These are phyloP conservation scores for Bradypodion ventrale DNA, from an alignment of 2,797 vertebrate genomes.

Conservation along the genomic window DNA sequence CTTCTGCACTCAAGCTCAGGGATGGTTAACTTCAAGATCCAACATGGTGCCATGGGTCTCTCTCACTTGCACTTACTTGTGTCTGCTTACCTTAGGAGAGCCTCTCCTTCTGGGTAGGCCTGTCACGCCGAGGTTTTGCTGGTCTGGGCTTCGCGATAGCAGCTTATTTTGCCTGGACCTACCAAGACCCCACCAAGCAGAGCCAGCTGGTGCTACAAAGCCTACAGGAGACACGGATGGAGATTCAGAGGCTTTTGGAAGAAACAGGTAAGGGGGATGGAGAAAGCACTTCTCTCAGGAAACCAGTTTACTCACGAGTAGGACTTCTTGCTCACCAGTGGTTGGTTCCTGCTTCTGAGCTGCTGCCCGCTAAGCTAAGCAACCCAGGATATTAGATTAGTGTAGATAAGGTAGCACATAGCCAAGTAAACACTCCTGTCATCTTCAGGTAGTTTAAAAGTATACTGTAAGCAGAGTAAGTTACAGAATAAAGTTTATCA, in stretches of 20 bases:
- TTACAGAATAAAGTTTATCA: too few relatives aligned
- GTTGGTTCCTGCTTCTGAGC: too few relatives aligned
- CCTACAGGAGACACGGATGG: conserved; percentile 73
- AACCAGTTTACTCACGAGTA: too few relatives aligned
- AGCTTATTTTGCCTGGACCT: conserved; percentile 56
- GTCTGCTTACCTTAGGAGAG: conserved; percentile 1
- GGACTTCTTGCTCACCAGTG: too few relatives aligned
- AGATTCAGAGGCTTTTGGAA: conserved; percentile 75
- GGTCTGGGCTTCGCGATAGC: conserved; percentile 52
- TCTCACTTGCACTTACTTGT: neutral
- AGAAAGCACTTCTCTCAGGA: neutral
- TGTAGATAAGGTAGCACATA: too few relatives aligned
- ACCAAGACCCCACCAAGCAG: conserved; percentile 75
- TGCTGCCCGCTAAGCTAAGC: too few relatives aligned
- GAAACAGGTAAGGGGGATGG: conserved; percentile 68
- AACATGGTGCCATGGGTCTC: neutral
- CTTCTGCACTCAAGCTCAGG: neutral
- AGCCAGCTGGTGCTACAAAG: conserved; percentile 76
- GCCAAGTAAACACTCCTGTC: too few relatives aligned
- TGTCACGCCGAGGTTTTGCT: conserved; percentile 61
- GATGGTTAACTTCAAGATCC: neutral
- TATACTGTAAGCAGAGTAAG: too few relatives aligned
- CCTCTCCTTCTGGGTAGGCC: conserved; percentile 53
- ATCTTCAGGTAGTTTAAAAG: too few relatives aligned
- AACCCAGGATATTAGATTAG: too few relatives aligned